Evolutionary conservation across 2,888 invertebrate species (phyloP), one percentile per base, ranked within the genome.

Genomic region (Cephalotes varians): DNA sequence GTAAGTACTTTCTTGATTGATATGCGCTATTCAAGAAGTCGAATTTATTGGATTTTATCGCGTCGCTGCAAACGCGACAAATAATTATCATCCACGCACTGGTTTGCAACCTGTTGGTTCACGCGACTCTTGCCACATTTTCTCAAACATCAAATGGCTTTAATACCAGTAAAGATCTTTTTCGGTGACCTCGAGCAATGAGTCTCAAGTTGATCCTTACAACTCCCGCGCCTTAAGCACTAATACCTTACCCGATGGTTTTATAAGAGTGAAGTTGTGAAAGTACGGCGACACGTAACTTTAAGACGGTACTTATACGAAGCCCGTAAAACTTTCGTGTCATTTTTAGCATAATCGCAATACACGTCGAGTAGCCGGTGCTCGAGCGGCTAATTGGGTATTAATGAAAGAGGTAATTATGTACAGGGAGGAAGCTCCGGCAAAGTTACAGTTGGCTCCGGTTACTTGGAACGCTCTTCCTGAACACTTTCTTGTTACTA

Each of bases 301-400:
- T 77, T 18, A 49, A 79, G 21, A 7, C 69, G 34, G 56, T 25
- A 77, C 31, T 77, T 77, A 65, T 40, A 25, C 76, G 65, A 54
- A 56, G 77, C 34, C 18, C 44, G 69, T 44, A 56, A 58, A 79
- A 79, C 77, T 79, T 79, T 69, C 44, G 69, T 44, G 77, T 67
- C 77, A 77, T 79, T 79, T 79, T 69, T 79, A 67, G 69, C 77
- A 69, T 69, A 79, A 77, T 56, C 56, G 69, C 34, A 69, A 79
- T 79, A 58, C 34, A 47, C 69, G 21, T 65, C 21, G 44, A 77
- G 69, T 58, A n/a, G 37, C 56, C 25, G 44, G 40, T 21, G 54
- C 44, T 64, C 62, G 37, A 51, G 44, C 69, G 40, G 31, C 44
- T 79, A 79, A 79, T 79, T 79, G 25, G 56, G 56, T 79, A 79